These are phyloP conservation scores for Coracopsis vasa DNA, from an alignment of 2,113 vertebrate genomes.

Conservation along the genomic window DNA sequence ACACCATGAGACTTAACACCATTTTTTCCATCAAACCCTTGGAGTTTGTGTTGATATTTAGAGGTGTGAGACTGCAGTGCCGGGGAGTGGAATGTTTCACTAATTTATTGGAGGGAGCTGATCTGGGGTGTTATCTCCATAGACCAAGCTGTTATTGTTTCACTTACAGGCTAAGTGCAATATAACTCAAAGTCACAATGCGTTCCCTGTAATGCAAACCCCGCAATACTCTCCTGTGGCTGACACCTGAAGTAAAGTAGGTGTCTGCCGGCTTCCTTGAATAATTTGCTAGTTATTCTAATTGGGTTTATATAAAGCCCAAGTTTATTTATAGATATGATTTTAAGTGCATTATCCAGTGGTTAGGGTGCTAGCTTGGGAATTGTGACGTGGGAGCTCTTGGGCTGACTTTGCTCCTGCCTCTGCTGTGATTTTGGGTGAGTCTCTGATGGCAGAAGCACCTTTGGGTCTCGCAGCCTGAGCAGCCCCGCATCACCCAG, in stretches of 20 bases:
- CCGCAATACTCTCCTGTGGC: not conserved
- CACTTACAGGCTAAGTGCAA: constrained; percentile 26
- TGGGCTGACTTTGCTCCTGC: not conserved
- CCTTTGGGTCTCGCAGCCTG: not conserved
- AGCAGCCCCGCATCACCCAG: not conserved
- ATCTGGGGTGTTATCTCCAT: constrained; percentile 47
- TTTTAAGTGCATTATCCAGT: not conserved
- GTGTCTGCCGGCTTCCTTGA: constrained; percentile 7
- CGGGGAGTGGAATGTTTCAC: constrained; percentile 65
- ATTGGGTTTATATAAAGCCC: not conserved
- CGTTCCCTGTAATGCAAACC: constrained; percentile 1
- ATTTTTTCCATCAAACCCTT: constrained; percentile 72
- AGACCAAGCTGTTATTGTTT: constrained; percentile 55
- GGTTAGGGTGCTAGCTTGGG: not conserved
- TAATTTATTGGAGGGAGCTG: constrained; percentile 71
- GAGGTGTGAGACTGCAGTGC: constrained; percentile 71
- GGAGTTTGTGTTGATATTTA: constrained; percentile 72
- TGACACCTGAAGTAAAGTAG: constrained; percentile 51
- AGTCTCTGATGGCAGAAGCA: not conserved
- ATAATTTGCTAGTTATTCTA: constrained; percentile 40
- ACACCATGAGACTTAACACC: constrained; percentile 79
- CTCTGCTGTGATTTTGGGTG: not conserved
- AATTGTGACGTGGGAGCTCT: not conserved
- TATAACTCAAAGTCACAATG: constrained; percentile 38
- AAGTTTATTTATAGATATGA: not conserved